Base-by-base conservation (phyloP, 2,888 invertebrate species). In the Agonopterix alstromeriana region DNA sequence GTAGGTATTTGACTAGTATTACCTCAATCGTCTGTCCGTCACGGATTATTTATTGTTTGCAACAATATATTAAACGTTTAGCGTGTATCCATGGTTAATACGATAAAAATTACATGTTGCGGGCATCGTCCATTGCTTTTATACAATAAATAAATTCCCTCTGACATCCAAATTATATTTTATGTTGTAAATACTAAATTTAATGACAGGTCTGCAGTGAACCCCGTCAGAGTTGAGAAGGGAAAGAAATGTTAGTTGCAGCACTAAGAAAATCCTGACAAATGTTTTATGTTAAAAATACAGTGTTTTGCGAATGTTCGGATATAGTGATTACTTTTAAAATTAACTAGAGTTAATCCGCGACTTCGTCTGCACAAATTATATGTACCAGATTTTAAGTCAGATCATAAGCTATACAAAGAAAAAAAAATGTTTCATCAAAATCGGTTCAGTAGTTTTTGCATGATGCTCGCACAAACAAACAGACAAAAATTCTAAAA, bases 121-220 rank as follows among this genome's bases (percentile, higher is more conserved):
- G 48, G 55, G 53, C 48, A 53, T 54, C 53, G 54, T 57, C 52
- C 59, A 58, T 52, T 58, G 55, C 58, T 58, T 60, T 67, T 60
- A 60, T 63, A 69, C 68, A 67, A 73, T 74, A 77, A 73, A 72
- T 73, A 70, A 73, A 68, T 69, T 70, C 63, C 54, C 60, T 55
- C 65, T 67, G 76, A 75, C 75, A 67, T 61, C 56, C 58, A 75
- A 75, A 77, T 75, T 74, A 73, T 73, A 72, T 73, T 77, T 74
- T 73, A 74, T 68, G 68, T 77, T 75, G 79, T 77, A 78, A 77
- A 78, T 77, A 78, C 73, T 73, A 70, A 27, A 69, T 68, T 64
- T 74, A 75, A 77, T 74, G 67, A 71, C 68, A 64, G 72, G 72
- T 60, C 59, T 52, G 54, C 48, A 51, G 50, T 48, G 43, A 43